A percentile compares a stretch with the other conserved stretches of the same genome.
phyloP scores from a whole-genome alignment of 2,113 vertebrate genomes.

The Callithrix jacchus region DNA sequence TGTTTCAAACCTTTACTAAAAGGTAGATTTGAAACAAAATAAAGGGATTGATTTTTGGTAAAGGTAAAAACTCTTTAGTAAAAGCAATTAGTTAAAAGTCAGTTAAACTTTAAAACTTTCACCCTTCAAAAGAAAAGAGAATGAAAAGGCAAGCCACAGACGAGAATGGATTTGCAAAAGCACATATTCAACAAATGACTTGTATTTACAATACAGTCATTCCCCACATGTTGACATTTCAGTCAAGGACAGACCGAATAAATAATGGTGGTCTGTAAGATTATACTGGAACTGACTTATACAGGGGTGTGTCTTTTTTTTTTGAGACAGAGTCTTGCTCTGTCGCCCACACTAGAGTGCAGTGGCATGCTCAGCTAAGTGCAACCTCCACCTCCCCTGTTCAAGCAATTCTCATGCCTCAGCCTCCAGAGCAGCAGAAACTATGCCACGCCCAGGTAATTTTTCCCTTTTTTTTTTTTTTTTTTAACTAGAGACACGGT shows the following conservation, averaged over 20 bases:
- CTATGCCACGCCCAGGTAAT: too few relatives aligned
- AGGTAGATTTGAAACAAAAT: too few relatives aligned
- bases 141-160: conserved; percentile 26
- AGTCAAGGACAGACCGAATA: neutral
- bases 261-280: neutral
- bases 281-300: neutral
- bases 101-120: neutral
- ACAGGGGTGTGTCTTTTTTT: neutral
- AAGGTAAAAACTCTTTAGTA: neutral
- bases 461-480: too few relatives aligned
- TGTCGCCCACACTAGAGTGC: too few relatives aligned
- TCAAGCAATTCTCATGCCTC: too few relatives aligned
- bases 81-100: neutral
- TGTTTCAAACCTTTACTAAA: neutral
- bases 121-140: conserved; percentile 30
- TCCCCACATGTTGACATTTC: neutral
- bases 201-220: neutral
- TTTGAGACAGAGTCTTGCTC: too few relatives aligned
- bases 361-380: too few relatives aligned
- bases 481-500: too few relatives aligned
- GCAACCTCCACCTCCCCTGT: too few relatives aligned
- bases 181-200: neutral
- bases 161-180: neutral
- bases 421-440: too few relatives aligned
- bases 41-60: too few relatives aligned